Conservation (phyloP, 2,888 invertebrate species). For the Therioaphis trifolii region DNA sequence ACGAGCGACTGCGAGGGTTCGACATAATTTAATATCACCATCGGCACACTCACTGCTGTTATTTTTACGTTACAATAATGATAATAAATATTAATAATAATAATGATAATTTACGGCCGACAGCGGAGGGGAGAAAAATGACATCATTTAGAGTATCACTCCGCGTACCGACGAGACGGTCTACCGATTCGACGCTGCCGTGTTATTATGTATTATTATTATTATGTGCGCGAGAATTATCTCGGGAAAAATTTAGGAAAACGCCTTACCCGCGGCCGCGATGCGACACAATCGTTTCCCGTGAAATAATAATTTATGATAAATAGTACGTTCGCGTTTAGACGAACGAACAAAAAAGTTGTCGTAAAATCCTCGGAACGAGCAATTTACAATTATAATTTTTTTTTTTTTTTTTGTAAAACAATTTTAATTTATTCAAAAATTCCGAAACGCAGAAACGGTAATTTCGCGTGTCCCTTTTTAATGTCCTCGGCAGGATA, state of each 20-base stretch:
- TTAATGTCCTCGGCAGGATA: neutral
- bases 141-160: neutral
- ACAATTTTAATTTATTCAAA: conserved; percentile 9
- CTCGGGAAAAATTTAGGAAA: neutral
- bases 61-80: neutral
- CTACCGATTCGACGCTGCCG: neutral
- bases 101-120: neutral
- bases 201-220: neutral
- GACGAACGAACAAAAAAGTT: conserved; percentile 35
- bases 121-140: neutral
- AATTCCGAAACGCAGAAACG: neutral
- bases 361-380: neutral
- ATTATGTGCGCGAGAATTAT: conserved; percentile 11
- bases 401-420: neutral
- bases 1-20: conserved; percentile 6
- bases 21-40: neutral
- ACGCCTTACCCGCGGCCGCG: too few relatives aligned
- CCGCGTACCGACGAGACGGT: neutral
- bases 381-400: conserved; percentile 41
- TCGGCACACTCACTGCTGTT: neutral
- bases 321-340: conserved; percentile 27
- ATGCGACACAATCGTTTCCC: too few relatives aligned
- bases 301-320: conserved; percentile 14
- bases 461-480: neutral
- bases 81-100: neutral